A percentile compares a stretch with the other conserved stretches of the same genome.
These are phyloP conservation scores for Typhlichthys subterraneus DNA, from an alignment of 2,797 vertebrate species.

Conservation along the genomic window DNA sequence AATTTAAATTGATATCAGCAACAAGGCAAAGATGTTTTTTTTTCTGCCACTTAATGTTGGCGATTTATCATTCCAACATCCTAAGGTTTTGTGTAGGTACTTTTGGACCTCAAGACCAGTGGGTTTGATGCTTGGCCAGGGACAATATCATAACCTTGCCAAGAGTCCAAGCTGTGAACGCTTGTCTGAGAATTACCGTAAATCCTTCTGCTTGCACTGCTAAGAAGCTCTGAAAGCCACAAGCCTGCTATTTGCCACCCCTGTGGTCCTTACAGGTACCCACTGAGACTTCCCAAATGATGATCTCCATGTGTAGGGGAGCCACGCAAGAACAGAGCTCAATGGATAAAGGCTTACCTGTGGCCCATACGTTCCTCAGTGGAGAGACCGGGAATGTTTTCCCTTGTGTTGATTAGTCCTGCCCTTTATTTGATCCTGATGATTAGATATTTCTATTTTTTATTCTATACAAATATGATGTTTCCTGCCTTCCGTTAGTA, in stretches of 20 bases:
- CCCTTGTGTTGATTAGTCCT: conserved; percentile 67
- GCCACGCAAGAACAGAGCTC: conserved; percentile 69
- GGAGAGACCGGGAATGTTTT: conserved; percentile 57
- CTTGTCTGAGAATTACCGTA: conserved; percentile 86
- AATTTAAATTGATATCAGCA: conserved; percentile 82
- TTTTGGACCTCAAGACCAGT: conserved; percentile 78
- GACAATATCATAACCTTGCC: conserved; percentile 80
- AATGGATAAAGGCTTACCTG: conserved; percentile 73
- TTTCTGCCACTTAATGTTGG: conserved; percentile 80
- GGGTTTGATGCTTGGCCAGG: conserved; percentile 84
- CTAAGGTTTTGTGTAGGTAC: conserved; percentile 82
- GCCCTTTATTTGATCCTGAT: conserved; percentile 69
- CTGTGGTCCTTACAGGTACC: conserved; percentile 79
- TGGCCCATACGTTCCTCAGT: conserved; percentile 63
- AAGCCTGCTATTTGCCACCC: conserved; percentile 75
- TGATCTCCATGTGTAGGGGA: conserved; percentile 68
- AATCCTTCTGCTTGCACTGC: conserved; percentile 80
- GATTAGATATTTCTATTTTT: conserved; percentile 44
- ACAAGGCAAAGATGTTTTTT: conserved; percentile 77
- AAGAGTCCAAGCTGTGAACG: conserved; percentile 84
- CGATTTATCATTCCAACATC: conserved; percentile 84
- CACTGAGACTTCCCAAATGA: conserved; percentile 72
- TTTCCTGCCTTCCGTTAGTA: conserved; percentile 53
- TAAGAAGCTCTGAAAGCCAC: conserved; percentile 81
- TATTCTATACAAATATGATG: conserved; percentile 23